Percentiles rank a stretch among this genome's conserved stretches.
Conservation (phyloP, 2,113 vertebrate genomes). For the Mystacornis crossleyi region DNA sequence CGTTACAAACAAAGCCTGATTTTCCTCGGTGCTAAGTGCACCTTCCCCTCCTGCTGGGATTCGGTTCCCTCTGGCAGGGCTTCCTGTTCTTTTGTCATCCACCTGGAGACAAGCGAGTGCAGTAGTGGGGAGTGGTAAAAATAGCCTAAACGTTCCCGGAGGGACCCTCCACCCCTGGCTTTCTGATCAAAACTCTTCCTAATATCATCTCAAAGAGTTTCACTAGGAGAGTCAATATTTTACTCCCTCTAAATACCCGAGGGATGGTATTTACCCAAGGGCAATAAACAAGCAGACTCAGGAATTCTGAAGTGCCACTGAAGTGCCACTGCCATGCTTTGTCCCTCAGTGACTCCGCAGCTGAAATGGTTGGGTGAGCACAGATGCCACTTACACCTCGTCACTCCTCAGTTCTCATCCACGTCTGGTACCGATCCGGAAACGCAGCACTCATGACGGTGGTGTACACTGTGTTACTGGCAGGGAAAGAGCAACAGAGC, state of each 20-base stretch:
- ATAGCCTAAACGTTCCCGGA: not conserved
- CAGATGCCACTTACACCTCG: not conserved
- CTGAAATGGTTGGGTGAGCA: not conserved
- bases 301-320: not conserved
- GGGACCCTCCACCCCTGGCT: not conserved
- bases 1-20: not conserved
- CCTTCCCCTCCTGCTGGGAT: not conserved
- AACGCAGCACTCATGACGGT: conserved; percentile 77
- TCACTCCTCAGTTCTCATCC: conserved; percentile 45
- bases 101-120: not conserved
- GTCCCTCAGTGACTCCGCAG: not conserved
- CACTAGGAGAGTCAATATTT: not conserved
- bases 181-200: not conserved
- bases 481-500: not conserved
- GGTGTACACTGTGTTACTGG: conserved; percentile 77
- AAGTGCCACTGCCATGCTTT: not conserved
- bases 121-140: not conserved
- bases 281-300: not conserved
- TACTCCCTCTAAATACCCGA: not conserved
- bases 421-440: conserved; percentile 71
- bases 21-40: not conserved
- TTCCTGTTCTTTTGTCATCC: not conserved
- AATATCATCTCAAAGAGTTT: not conserved
- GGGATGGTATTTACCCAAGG: not conserved
- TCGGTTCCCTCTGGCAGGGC: not conserved